Conservation (phyloP, 2,113 vertebrate species). For the Tachysurus fulvidraco region DNA sequence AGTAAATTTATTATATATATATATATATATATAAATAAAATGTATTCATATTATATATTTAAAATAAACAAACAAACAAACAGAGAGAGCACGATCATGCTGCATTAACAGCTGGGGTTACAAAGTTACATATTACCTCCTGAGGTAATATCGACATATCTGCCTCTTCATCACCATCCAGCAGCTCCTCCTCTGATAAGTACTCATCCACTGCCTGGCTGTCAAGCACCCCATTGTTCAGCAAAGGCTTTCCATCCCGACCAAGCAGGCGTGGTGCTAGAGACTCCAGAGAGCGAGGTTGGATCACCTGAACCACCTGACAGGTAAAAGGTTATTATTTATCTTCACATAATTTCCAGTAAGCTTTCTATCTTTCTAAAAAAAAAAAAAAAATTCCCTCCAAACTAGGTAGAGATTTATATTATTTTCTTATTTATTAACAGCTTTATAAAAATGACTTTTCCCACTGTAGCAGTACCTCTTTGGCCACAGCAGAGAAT, state of each 20-base stretch:
- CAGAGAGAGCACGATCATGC: neutral
- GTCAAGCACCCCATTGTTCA: conserved; percentile 63
- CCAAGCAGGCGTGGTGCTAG: conserved; percentile 70
- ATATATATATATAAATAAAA: too few species aligned
- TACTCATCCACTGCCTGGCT: conserved; percentile 64
- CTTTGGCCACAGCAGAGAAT: conserved; percentile 86
- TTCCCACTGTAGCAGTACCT: conserved; percentile 64
- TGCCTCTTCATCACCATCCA: conserved; percentile 78
- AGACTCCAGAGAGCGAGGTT: conserved; percentile 67
- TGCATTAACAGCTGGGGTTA: neutral
- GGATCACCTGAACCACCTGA: conserved; percentile 82
- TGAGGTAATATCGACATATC: conserved; percentile 81
- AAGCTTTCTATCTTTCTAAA: neutral
- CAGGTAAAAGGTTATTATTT: neutral
- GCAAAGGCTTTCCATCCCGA: conserved; percentile 67
- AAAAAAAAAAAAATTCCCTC: neutral
- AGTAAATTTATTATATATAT: neutral
- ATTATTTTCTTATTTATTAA: too few species aligned
- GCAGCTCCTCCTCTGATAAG: conserved; percentile 69
- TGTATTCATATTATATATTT: too few species aligned
- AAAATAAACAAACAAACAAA: too few species aligned
- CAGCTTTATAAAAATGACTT: too few species aligned
- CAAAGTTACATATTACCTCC: conserved; percentile 64
- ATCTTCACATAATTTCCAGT: neutral
- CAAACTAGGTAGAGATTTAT: neutral